Evolutionary conservation across 2,797 vertebrate species (phyloP), one percentile per base, ranked within the genome.

Genomic region (Synanceia verrucosa): DNA sequence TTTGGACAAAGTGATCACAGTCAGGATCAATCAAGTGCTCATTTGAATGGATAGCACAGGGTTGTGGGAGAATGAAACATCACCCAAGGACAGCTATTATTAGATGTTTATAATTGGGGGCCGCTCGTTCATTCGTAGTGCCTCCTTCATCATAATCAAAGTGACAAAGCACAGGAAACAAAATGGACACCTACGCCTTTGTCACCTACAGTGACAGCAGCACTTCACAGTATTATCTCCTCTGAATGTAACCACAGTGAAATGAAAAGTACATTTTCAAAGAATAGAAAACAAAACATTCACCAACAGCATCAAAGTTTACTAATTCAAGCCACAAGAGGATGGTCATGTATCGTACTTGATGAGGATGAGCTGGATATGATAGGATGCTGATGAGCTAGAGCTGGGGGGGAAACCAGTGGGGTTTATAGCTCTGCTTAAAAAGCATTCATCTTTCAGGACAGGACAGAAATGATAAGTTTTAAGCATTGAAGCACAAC

Each of bases 31-130:
- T 84, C 78, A 78, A 68, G 52, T 19, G n/a, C 79, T 85, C 56
- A 76, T 84, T 83, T 73, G 73, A 79, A 86, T 78, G 66, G 69
- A 82, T 68, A 78, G 67, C 59, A 29, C 13, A 43, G 26, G 28
- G 52, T 65, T 10, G 43, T 11, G 3, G 36, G 52, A 36, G 65
- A 66, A 65, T 16, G 8, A 73, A 82, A 75, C 67, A 75, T 65
- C 83, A 82, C 65, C 76, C 80, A 86, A 87, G 81, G 79, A 84
- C 77, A 76, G 46, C 83, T 86, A 83, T 86, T 85, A 85, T 78
- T 84, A 79, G 76, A 79, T 78, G 66, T 65, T 82, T 79, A 56
- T 79, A 79, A 81, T 71, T 78, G 65, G 73, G 62, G 31, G 66
- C 64, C 57, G 69, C 69, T 76, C 74, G 68, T 64, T 80, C 72